Percentiles rank a stretch among this genome's conserved stretches.
Conservation (phyloP, 1,140 invertebrate species). For the Scaptomyza graminum region DNA sequence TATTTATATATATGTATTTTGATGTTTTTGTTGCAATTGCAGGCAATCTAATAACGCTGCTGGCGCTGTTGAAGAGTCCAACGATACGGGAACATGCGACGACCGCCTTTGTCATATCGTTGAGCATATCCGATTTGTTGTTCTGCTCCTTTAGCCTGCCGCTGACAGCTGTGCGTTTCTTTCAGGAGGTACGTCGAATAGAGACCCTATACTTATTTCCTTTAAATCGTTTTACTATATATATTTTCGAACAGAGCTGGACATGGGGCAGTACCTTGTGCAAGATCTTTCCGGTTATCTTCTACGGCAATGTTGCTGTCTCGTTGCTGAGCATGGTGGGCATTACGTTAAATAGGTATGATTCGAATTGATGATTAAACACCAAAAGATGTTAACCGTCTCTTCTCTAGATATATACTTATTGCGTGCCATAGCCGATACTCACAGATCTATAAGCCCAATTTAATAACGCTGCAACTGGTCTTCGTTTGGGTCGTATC, state of each 20-base stretch:
- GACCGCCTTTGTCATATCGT: conserved; percentile 93
- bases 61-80: conserved; percentile 89
- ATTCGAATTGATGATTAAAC: no score
- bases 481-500: conserved; percentile 90
- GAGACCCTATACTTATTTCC: neutral
- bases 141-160: conserved; percentile 94
- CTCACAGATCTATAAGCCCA: conserved; percentile 89
- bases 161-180: conserved; percentile 91
- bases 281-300: conserved; percentile 93
- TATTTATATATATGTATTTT: no score
- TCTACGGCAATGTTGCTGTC: conserved; percentile 95
- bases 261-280: conserved; percentile 91
- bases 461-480: conserved; percentile 90
- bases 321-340: conserved; percentile 95
- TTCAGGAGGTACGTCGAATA: conserved; percentile 86
- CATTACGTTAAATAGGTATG: conserved; percentile 94
- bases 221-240: neutral
- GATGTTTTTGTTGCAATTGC: conserved; percentile 50
- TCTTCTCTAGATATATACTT: conserved; percentile 92
- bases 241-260: conserved; percentile 85
- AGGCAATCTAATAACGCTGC: conserved; percentile 93
- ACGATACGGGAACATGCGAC: conserved; percentile 92
- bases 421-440: conserved; percentile 92
- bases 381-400: no score
- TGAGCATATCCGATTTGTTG: conserved; percentile 93